These are phyloP conservation scores for Elaphurus davidianus DNA, from an alignment of 2,113 vertebrate genomes.

Conservation along the genomic window DNA sequence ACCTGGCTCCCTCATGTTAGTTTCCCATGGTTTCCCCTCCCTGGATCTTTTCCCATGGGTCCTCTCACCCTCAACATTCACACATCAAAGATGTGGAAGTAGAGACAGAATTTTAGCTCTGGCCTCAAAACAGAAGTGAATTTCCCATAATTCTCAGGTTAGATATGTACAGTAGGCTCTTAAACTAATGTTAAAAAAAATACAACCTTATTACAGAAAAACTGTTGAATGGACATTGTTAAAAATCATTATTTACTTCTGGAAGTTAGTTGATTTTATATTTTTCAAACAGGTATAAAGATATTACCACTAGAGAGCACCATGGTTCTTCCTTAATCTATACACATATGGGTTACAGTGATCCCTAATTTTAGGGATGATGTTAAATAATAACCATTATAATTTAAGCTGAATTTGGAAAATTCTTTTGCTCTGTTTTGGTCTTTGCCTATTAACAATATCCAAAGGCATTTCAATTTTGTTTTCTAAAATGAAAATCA, in stretches of 20 bases:
- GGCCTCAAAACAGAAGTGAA: neutral
- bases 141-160: neutral
- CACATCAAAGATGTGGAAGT: neutral
- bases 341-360: neutral
- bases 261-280: neutral
- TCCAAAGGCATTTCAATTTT: neutral
- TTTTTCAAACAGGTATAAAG: neutral
- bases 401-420: neutral
- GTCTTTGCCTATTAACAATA: neutral
- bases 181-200: neutral
- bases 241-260: neutral
- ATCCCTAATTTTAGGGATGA: neutral
- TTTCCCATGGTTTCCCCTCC: neutral
- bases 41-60: neutral
- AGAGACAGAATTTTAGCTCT: neutral
- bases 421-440: neutral
- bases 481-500: neutral
- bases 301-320: conserved; percentile 75
- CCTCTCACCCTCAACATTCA: neutral
- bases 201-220: neutral
- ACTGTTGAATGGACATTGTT: neutral
- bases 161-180: neutral
- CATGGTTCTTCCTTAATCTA: neutral
- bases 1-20: too few species aligned
- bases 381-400: neutral